Base-by-base conservation (phyloP, 1,140 invertebrate species). In the Colletes latitarsis region DNA sequence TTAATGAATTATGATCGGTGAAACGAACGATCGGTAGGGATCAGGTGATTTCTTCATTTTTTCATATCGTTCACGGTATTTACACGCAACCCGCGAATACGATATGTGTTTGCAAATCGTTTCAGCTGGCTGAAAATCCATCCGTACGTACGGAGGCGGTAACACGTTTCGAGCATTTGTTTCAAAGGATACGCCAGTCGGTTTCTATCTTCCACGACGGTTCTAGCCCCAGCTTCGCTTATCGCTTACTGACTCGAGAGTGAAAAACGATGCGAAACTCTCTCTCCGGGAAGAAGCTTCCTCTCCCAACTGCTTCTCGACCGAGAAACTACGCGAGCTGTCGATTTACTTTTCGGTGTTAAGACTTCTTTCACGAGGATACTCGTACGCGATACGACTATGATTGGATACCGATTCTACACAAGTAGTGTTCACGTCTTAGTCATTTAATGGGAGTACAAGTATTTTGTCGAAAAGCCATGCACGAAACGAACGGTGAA, bases 61-160 rank as follows among this genome's bases (percentile, higher is more conserved):
- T 9, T 30, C 30, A 30, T 46, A 46, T 46, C 43, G 9, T 46
- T 55, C 14, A 5, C 53, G 70, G 57, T 79, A 74, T 52, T 78
- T 72, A 49, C 12, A 63, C 70, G 70, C 68, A 81, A 75, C 67
- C 63, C 71, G 0, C 9, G 14, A 0, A 4, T 30, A 41, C 63
- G 72, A 68, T 81, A 75, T 63, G 63, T 81, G 78, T 81, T 81
- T 81, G 72, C 78, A 55, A 62, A 68, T 81, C 72, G 63, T 72
- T 81, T 60, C 46, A 68, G 19, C 43, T 46, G 53, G 52, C 70
- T 69, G 69, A 79, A 66, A 80, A 74, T 73, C 43, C 70, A 55
- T 55, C 52, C 60, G 19, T 21, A 62, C 67, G 46, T 69, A 63
- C 17, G 14, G 14, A 14, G 15, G 4, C 5, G 66, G 63, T 75